Conservation (phyloP, 2,888 invertebrate genomes). For the Masnerella sp. region DNA sequence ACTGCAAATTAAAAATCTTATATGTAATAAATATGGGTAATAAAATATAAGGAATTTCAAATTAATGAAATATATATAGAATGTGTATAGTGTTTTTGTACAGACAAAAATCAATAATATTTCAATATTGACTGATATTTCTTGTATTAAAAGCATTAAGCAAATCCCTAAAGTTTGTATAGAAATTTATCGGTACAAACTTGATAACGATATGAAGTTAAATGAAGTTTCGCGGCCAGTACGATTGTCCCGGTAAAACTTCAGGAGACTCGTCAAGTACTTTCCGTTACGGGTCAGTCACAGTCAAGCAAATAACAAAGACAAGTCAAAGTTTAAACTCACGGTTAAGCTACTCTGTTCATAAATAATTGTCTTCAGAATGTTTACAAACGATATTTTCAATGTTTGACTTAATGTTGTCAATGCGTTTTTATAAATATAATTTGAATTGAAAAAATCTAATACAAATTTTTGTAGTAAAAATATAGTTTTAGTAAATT, state of each 20-base stretch:
- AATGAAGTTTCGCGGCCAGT: constrained; percentile 62
- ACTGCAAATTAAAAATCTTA: too few relatives aligned
- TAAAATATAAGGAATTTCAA: too few relatives aligned
- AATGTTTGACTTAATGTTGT: background rate
- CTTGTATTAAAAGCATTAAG: constrained; percentile 27
- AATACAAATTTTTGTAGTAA: too few relatives aligned
- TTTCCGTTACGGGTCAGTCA: constrained; percentile 62
- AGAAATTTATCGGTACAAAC: constrained; percentile 64
- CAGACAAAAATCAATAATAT: too few relatives aligned
- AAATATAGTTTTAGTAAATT: too few relatives aligned
- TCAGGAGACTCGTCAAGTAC: constrained; percentile 60
- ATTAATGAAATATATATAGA: too few relatives aligned
- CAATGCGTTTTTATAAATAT: background rate
- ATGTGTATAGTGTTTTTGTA: too few relatives aligned
- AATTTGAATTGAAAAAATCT: too few relatives aligned
- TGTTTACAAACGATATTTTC: too few relatives aligned
- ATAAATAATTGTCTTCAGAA: background rate
- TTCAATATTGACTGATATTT: too few relatives aligned
- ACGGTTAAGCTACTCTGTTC: background rate
- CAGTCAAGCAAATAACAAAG: constrained; percentile 47
- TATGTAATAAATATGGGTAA: too few relatives aligned
- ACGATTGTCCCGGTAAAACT: constrained; percentile 64
- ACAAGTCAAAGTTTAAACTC: constrained; percentile 10
- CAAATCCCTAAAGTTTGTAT: constrained; percentile 29
- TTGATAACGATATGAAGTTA: constrained; percentile 64